Evolutionary conservation across 23 tunicate genomes (phyloP), one percentile per base, ranked within the genome.

Genomic region (Ascidia mentula): DNA sequence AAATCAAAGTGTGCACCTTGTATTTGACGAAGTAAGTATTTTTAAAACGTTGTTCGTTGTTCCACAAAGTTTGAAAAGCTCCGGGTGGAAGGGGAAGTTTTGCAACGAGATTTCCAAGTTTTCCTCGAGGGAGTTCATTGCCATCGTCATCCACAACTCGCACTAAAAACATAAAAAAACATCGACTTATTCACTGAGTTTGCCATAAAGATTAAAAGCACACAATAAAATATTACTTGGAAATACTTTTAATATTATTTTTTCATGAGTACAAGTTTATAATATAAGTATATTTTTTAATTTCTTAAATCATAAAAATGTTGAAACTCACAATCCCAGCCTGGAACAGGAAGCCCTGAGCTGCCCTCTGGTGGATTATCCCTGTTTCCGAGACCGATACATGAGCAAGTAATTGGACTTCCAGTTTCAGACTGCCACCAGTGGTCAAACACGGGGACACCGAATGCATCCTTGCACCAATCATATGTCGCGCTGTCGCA

Each of bases 401-500:
- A 93, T 22, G 93, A 81, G 20, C 93, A 79, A 22, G 98, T 93
- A 70, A 93, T 93, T 7, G 98, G 77, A 60, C 77, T 70, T 0
- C 98, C 98, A 32, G 98, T 93, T 72, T 93, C 98, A 6, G 98
- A 84, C 40, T 93, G 98, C 98, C 98, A 93, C 98, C 98, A 93
- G 76, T 93, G 98, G 46, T 93, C 98, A 15, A 93, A 40, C 34
- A 88, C 93, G 0, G 98, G 98, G 13, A 40, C 81, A 5, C 79
- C 79, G 83, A 93, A 93, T 20, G 98, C 98, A 59, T 78, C 60
- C 18, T 37, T 38, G 31, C 93, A 79, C 98, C 98, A 93, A 0
- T 87, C 59, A 7, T 81, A 79, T 8, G 98, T 93, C 74, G 88
- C 98, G 32, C 74, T 60, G 86, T 93, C 98, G 71, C 98, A 93